Evolutionary conservation across 2,888 invertebrate genomes (phyloP).

Genomic region (Cantharis lateralis): DNA sequence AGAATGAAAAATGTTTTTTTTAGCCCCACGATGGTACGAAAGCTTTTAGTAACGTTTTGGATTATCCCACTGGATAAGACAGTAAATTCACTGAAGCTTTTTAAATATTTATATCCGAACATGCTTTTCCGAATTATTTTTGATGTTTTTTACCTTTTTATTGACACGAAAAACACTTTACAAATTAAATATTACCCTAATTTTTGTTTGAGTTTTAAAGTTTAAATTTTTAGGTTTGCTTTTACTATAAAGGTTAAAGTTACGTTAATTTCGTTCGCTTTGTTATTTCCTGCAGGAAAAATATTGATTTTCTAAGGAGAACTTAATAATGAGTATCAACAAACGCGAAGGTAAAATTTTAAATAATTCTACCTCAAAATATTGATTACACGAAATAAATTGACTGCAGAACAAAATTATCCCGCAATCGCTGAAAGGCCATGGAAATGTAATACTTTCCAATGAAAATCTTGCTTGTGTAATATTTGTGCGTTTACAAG

Average conservation of each 20-base stretch:
- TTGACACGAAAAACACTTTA: neutral
- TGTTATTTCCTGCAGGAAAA: neutral
- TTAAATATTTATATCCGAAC: neutral
- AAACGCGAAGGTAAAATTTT: neutral
- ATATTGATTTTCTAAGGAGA: neutral
- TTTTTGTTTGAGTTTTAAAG: neutral
- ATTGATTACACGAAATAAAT: neutral
- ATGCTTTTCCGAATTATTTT: neutral
- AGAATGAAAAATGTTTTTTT: neutral
- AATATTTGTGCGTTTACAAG: neutral
- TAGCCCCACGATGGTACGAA: neutral
- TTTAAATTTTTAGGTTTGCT: neutral
- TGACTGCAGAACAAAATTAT: neutral
- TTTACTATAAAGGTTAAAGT: neutral
- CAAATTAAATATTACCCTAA: neutral
- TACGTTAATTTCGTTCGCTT: neutral
- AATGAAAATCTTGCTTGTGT: too few species aligned
- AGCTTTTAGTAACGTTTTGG: neutral
- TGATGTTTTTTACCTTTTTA: neutral
- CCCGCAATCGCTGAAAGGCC: neutral
- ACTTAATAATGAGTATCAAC: neutral
- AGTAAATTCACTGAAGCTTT: neutral
- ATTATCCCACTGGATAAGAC: neutral
- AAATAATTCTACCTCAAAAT: neutral
- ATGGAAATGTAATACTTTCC: neutral